Evolutionary conservation across 2,888 invertebrate genomes (phyloP).

Genomic region (Hoplodrina blanda): DNA sequence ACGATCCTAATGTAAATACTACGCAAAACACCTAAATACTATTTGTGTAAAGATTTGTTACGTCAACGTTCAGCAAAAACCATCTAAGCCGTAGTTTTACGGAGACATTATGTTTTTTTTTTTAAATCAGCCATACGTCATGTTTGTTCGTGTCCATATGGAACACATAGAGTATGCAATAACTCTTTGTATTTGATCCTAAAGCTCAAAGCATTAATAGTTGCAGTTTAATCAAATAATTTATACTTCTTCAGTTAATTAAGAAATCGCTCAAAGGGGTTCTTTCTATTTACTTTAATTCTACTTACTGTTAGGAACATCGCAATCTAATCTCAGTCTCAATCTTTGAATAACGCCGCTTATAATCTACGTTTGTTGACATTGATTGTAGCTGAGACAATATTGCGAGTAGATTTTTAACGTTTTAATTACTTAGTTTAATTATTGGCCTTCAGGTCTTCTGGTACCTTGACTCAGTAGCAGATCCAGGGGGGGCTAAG

Average conservation of each 20-base stretch:
- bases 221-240: conserved; percentile 1
- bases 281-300: too few relatives aligned
- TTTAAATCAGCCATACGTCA: background rate
- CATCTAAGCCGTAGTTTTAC: conserved; percentile 59
- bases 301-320: too few relatives aligned
- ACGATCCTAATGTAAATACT: conserved; percentile 85
- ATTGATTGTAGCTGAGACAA: too few relatives aligned
- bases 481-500: too few relatives aligned
- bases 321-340: too few relatives aligned
- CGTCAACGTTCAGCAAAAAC: conserved; percentile 63
- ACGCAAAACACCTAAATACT: conserved; percentile 84
- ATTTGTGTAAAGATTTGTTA: conserved; percentile 82
- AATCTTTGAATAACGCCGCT: too few relatives aligned
- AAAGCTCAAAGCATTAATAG: background rate
- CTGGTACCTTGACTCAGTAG: too few relatives aligned
- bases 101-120: conserved; percentile 15
- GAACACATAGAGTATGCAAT: background rate
- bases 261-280: background rate
- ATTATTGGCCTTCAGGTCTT: too few relatives aligned
- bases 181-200: background rate
- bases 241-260: background rate
- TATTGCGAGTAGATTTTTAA: too few relatives aligned
- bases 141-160: background rate
- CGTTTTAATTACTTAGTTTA: too few relatives aligned
- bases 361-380: too few relatives aligned